phyloP scores from a whole-genome alignment of 2,797 vertebrate genomes.

The Tokudaia tokunoshimensis region DNA sequence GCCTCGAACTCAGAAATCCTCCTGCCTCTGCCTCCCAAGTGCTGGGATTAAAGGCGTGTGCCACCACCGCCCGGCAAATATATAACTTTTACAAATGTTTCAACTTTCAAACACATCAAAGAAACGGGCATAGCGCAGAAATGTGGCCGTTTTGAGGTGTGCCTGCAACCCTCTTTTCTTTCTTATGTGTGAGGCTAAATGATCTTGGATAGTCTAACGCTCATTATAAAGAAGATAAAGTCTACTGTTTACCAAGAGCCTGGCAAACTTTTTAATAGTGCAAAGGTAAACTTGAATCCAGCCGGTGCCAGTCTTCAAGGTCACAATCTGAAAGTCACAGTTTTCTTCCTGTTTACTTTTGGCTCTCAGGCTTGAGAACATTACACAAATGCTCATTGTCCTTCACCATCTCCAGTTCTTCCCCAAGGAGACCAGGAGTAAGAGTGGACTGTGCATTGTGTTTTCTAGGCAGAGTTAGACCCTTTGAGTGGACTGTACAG shows the following conservation, averaged over 20 bases:
- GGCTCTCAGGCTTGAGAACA: conserved; percentile 47
- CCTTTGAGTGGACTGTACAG: background rate
- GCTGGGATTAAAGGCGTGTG: too few relatives aligned
- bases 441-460: background rate
- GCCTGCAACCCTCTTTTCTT: background rate
- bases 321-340: conserved; percentile 62
- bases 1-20: too few relatives aligned
- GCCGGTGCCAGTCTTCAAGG: conserved; percentile 56
- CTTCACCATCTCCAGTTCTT: conserved; percentile 10
- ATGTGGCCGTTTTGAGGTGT: background rate
- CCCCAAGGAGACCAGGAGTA: conserved; percentile 20
- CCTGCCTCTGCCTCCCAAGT: too few relatives aligned
- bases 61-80: too few relatives aligned
- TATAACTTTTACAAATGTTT: conserved; percentile 43
- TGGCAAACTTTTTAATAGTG: conserved; percentile 34
- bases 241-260: conserved; percentile 51
- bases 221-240: conserved; percentile 58
- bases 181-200: conserved; percentile 53
- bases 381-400: conserved; percentile 47
- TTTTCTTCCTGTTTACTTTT: conserved; percentile 53
- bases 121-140: background rate
- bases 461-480: conserved; percentile 24
- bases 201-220: conserved; percentile 54
- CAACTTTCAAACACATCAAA: conserved; percentile 53
- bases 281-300: conserved; percentile 70